A percentile compares a stretch with the other conserved stretches of the same genome.
Evolutionary conservation across 92 coral and sea anemone genomes (phyloP).

Genomic region (Meandrina meandrites): DNA sequence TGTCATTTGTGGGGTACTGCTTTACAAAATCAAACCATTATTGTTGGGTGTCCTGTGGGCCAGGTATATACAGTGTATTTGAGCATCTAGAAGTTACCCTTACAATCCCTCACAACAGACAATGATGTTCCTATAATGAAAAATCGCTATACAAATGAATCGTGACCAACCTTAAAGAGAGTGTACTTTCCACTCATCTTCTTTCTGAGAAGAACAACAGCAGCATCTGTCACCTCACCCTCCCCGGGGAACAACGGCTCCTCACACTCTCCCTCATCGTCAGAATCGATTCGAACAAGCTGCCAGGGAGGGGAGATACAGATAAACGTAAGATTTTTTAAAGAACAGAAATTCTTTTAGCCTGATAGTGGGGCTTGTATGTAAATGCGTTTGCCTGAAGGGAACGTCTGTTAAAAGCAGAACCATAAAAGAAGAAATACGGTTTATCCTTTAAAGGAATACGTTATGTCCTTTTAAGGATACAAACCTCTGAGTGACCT

Average conservation of each 20-base stretch:
- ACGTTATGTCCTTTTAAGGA: not conserved
- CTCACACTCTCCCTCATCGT: conserved; percentile 80
- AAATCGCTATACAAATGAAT: not conserved
- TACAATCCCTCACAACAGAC: too few species aligned
- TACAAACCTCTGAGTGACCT: conserved; percentile 91
- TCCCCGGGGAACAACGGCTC: conserved; percentile 76
- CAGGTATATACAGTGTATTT: too few species aligned
- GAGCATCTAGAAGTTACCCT: too few species aligned
- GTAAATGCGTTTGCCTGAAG: not conserved
- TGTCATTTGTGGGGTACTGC: too few species aligned
- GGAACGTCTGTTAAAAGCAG: not conserved
- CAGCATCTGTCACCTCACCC: conserved; percentile 90
- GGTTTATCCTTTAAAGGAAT: not conserved
- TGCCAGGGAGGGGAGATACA: conserved; percentile 21
- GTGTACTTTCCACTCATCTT: conserved; percentile 95
- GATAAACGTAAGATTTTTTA: not conserved
- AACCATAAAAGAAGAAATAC: not conserved
- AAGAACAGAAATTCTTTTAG: not conserved
- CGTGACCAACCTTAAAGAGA: conserved; percentile 76
- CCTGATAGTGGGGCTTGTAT: too few species aligned
- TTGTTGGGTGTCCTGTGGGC: too few species aligned
- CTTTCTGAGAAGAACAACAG: conserved; percentile 84
- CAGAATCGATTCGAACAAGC: conserved; percentile 81
- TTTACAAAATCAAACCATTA: too few species aligned
- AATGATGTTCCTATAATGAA: not conserved